Conservation (phyloP, 1,140 invertebrate species). For the Dermatophagoides farinae region DNA sequence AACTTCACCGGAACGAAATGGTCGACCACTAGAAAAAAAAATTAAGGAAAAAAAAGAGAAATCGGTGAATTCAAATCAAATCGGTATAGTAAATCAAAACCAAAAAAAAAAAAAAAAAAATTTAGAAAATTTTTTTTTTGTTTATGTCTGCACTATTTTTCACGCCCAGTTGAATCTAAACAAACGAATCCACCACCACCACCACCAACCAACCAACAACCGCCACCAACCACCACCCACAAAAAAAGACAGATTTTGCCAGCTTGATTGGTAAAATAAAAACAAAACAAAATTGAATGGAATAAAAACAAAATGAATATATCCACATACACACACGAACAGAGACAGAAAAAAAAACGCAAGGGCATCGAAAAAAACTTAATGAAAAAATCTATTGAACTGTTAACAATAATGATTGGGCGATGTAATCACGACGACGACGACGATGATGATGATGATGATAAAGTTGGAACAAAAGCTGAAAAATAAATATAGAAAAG, state of each 20-base stretch:
- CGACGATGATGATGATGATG: too few species aligned
- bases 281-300: too few species aligned
- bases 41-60: constrained; percentile 6
- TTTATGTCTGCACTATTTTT: too few species aligned
- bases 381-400: constrained; percentile 14
- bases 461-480: too few species aligned
- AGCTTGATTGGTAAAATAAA: too few species aligned
- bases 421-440: too few species aligned
- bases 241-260: background rate
- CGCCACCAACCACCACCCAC: too few species aligned
- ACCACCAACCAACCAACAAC: too few species aligned
- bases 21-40: constrained; percentile 42
- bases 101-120: background rate
- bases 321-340: background rate
- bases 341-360: background rate
- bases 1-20: constrained; percentile 58
- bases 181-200: background rate
- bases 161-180: too few species aligned
- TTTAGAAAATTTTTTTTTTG: too few species aligned
- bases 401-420: background rate
- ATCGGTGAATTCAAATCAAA: background rate
- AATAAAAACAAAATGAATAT: too few species aligned
- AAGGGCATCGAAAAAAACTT: background rate
- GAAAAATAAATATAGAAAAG: too few species aligned
- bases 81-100: background rate